A percentile compares a stretch with the other conserved stretches of the same genome.
phyloP scores from a whole-genome alignment of 2,113 vertebrate genomes.

The Proterorhinus semilunaris region DNA sequence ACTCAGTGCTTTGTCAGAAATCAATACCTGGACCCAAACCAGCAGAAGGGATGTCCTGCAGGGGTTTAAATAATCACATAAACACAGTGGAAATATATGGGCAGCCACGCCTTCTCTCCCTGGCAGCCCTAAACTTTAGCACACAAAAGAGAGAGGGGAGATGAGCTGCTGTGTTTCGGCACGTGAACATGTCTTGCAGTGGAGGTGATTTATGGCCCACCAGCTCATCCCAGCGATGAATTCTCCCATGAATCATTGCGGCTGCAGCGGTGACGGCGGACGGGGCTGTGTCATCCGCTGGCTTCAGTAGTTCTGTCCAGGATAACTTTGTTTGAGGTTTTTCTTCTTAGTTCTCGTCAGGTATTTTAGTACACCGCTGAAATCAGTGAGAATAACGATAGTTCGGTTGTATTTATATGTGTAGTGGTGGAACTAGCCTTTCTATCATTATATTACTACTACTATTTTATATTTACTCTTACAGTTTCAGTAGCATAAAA shows the following conservation, averaged over 20 bases:
- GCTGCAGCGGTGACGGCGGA: constrained; percentile 58
- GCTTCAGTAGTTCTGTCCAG: constrained; percentile 36
- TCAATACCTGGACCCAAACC: constrained; percentile 31
- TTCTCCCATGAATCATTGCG: constrained; percentile 71
- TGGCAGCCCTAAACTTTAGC: constrained; percentile 45
- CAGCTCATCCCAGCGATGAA: constrained; percentile 58
- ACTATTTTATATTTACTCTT: too few species aligned
- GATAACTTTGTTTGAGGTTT: constrained; percentile 36
- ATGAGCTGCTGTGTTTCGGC: constrained; percentile 29
- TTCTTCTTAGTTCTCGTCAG: neutral
- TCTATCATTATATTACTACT: too few species aligned
- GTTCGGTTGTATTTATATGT: neutral
- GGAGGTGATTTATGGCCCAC: constrained; percentile 64
- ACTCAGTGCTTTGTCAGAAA: constrained; percentile 44
- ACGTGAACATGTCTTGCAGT: constrained; percentile 50
- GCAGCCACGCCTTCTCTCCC: constrained; percentile 21
- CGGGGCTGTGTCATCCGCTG: constrained; percentile 49
- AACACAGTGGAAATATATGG: constrained; percentile 10
- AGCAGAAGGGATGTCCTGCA: constrained; percentile 32
- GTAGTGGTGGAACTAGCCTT: neutral
- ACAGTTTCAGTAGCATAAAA: too few species aligned
- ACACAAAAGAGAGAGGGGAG: constrained; percentile 13
- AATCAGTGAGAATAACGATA: neutral
- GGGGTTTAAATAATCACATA: constrained; percentile 56
- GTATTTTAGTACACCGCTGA: neutral